A percentile compares a stretch with the other conserved stretches of the same genome.
Evolutionary conservation across 1,140 invertebrate genomes (phyloP).

Genomic region (Drosophila tani): DNA sequence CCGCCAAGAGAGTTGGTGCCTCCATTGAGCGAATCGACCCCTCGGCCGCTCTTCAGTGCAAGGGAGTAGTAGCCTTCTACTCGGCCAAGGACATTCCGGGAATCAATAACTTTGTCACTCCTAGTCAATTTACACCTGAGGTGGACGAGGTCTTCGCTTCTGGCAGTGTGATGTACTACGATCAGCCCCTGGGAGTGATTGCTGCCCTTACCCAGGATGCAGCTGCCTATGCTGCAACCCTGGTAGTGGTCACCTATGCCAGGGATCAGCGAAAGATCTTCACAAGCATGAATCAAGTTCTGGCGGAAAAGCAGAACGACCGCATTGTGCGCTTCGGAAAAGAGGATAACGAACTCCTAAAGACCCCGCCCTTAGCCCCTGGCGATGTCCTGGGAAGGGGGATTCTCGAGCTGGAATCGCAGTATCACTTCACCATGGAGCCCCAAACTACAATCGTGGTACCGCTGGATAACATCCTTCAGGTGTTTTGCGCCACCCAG

Average conservation of each 20-base stretch:
- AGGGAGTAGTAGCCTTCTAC: slow-evolving; percentile 90
- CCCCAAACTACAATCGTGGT: slow-evolving; percentile 87
- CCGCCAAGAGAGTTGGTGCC: slow-evolving; percentile 86
- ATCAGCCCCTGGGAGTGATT: slow-evolving; percentile 91
- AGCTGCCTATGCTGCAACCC: slow-evolving; percentile 86
- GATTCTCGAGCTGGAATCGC: slow-evolving; percentile 75
- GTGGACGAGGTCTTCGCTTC: slow-evolving; percentile 85
- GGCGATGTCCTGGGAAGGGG: slow-evolving; percentile 61
- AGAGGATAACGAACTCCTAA: slow-evolving; percentile 86
- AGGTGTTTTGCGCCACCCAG: slow-evolving; percentile 88
- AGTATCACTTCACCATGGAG: slow-evolving; percentile 88
- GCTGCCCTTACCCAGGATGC: slow-evolving; percentile 87
- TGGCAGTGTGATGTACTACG: slow-evolving; percentile 87
- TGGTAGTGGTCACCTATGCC: slow-evolving; percentile 89
- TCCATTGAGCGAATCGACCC: slow-evolving; percentile 87
- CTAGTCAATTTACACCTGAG: slow-evolving; percentile 48
- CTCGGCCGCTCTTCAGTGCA: slow-evolving; percentile 86
- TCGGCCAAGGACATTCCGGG: slow-evolving; percentile 91
- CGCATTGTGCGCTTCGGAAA: slow-evolving; percentile 86
- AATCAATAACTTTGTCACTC: slow-evolving; percentile 86
- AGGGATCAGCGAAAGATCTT: slow-evolving; percentile 37
- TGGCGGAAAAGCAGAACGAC: slow-evolving; percentile 88
- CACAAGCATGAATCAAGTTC: slow-evolving; percentile 84
- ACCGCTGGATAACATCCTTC: slow-evolving; percentile 87
- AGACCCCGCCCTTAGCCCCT: slow-evolving; percentile 84